Conservation (phyloP, 2,797 vertebrate genomes). For the Catharus ustulatus region DNA sequence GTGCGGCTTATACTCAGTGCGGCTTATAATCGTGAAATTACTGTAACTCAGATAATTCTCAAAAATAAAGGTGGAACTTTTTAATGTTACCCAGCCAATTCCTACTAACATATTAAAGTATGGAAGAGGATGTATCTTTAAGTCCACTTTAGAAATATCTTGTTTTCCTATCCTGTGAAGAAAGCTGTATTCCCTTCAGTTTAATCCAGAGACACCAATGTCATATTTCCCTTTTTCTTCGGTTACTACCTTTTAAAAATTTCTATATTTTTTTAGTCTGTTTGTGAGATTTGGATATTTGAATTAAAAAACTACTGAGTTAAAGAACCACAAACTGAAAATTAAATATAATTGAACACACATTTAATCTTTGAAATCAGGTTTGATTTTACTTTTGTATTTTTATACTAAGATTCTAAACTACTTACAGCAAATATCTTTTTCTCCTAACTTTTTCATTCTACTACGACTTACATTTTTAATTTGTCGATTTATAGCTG, state of each 20-base stretch:
- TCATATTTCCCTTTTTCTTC: background rate
- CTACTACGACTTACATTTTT: background rate
- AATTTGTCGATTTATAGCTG: background rate
- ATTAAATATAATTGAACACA: background rate
- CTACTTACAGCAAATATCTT: background rate
- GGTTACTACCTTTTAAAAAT: background rate
- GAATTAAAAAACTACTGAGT: background rate
- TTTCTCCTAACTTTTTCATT: background rate
- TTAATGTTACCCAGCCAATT: background rate
- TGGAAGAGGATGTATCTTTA: background rate
- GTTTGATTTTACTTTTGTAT: background rate
- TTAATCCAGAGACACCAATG: background rate
- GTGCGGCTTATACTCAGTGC: too few relatives aligned
- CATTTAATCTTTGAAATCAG: background rate
- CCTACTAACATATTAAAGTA: background rate
- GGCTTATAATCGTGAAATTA: too few relatives aligned
- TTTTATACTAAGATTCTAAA: background rate
- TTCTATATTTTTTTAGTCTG: too few relatives aligned
- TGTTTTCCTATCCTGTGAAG: background rate
- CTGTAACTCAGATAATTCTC: background rate
- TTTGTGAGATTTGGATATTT: background rate
- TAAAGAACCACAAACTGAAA: background rate
- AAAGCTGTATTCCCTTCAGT: background rate
- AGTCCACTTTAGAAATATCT: background rate
- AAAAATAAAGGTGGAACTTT: background rate